These are phyloP conservation scores for Hymenopus coronatus DNA, from an alignment of 2,888 invertebrate species.

Conservation along the genomic window DNA sequence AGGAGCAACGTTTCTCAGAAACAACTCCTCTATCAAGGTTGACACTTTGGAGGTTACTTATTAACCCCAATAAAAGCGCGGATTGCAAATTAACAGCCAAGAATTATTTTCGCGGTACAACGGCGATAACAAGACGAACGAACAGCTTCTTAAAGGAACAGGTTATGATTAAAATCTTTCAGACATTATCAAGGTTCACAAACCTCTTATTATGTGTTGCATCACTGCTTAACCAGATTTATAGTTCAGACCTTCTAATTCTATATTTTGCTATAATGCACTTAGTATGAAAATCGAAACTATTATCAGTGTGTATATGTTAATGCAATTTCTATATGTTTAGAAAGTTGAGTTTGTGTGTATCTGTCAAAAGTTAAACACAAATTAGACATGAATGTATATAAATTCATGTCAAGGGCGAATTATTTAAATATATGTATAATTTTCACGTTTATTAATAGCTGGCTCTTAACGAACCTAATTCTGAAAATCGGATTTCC, in stretches of 20 bases:
- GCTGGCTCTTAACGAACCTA: no score
- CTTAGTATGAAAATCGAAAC: background rate
- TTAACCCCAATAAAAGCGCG: background rate
- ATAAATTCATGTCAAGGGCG: background rate
- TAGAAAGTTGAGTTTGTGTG: background rate
- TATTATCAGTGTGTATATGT: background rate
- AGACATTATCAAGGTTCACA: background rate
- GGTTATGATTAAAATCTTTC: background rate
- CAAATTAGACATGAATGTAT: background rate
- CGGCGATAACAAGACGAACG: background rate
- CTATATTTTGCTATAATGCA: background rate
- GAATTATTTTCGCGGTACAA: background rate
- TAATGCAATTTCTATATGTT: background rate
- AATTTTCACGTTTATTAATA: no score
- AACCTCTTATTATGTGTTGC: background rate
- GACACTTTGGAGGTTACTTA: background rate
- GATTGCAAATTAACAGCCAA: background rate
- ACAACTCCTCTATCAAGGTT: background rate
- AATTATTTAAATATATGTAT: background rate
- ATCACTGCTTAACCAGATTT: background rate
- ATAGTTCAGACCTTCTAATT: background rate
- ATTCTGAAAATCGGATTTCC: no score
- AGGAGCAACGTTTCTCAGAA: background rate
- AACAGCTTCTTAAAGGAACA: background rate
- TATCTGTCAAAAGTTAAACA: background rate